Conservation (phyloP, 2,113 vertebrate species). For the Bambusicola thoracicus region DNA sequence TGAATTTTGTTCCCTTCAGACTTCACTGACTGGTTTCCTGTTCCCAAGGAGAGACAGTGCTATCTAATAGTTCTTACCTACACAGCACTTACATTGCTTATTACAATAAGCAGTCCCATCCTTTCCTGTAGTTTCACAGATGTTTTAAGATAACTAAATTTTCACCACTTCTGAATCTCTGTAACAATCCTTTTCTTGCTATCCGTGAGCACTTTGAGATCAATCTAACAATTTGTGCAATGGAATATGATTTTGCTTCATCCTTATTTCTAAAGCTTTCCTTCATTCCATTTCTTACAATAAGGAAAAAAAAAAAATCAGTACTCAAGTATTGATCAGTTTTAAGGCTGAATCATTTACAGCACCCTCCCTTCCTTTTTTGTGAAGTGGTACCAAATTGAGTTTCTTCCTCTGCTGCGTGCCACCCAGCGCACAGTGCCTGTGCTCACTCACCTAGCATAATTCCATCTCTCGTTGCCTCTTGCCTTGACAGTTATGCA, state of each 20-base stretch:
- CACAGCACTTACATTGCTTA: accelerated
- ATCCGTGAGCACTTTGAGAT: neutral
- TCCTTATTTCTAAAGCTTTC: neutral
- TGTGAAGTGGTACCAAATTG: neutral
- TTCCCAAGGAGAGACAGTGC: neutral
- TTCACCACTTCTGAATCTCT: neutral
- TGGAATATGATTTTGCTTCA: neutral
- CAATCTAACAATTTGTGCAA: neutral
- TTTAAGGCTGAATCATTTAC: neutral
- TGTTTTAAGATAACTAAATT: neutral
- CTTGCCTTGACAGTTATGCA: neutral
- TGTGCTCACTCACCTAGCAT: neutral
- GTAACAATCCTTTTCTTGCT: neutral
- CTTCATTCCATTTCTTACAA: neutral
- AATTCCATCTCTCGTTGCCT: neutral
- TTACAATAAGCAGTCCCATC: neutral
- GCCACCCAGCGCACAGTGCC: neutral
- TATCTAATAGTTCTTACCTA: neutral
- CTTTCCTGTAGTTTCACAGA: neutral
- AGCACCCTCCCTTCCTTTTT: neutral
- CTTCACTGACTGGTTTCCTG: neutral
- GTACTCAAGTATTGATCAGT: neutral
- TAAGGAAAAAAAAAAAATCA: neutral
- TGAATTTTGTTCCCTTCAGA: neutral
- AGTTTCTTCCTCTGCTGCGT: neutral